These are phyloP conservation scores for Vespertilio murinus DNA, from an alignment of 2,797 vertebrate species.

Conservation along the genomic window DNA sequence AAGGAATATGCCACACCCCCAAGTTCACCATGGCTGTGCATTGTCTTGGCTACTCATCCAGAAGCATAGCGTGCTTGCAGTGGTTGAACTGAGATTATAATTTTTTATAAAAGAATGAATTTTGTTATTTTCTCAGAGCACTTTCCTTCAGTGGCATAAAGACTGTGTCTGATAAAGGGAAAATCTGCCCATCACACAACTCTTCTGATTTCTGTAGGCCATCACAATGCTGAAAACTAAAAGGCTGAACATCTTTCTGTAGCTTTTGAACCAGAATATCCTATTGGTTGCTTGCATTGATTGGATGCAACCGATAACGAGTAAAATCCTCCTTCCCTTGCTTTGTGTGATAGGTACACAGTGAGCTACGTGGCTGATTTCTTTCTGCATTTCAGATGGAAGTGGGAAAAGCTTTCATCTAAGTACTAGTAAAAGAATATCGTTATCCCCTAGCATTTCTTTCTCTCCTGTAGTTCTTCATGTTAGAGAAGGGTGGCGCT, in stretches of 20 bases:
- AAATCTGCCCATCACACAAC: not conserved
- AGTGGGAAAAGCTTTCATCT: not conserved
- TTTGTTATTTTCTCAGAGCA: not conserved
- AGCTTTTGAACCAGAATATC: not conserved
- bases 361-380: not conserved
- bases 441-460: not conserved
- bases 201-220: not conserved
- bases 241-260: not conserved
- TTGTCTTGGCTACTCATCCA: not conserved
- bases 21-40: not conserved
- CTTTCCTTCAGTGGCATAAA: not conserved
- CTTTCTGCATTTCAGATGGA: not conserved
- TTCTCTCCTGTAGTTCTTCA: constrained; percentile 54
- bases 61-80: not conserved
- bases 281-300: not conserved
- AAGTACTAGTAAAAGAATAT: not conserved
- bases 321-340: not conserved
- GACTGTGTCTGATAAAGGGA: not conserved
- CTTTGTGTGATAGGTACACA: not conserved
- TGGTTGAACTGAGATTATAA: not conserved
- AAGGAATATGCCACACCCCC: not conserved
- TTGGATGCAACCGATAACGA: not conserved
- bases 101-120: not conserved
- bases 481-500: constrained; percentile 48
- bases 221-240: not conserved